These are phyloP conservation scores for Cydia strobilella DNA, from an alignment of 1,140 invertebrate species.

Conservation along the genomic window DNA sequence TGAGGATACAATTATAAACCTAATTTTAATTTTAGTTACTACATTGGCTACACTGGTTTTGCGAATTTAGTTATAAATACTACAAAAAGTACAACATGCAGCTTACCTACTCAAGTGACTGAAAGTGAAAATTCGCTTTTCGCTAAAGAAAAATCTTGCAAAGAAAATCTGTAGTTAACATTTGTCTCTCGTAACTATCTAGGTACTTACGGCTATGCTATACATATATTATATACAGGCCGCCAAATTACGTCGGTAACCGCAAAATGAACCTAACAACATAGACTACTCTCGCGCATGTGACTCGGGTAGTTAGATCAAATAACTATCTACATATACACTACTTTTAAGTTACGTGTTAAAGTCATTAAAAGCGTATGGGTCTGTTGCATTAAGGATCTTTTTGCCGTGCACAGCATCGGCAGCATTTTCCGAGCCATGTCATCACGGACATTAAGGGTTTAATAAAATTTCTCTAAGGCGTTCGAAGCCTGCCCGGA, in stretches of 20 bases:
- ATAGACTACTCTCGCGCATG: no score
- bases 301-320: no score
- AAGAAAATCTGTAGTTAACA: background rate
- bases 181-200: background rate
- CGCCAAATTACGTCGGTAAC: background rate
- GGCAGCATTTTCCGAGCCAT: background rate
- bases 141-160: no score
- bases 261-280: background rate
- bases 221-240: no score
- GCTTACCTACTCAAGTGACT: background rate
- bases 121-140: background rate
- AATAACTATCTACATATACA: no score
- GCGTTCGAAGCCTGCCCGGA: background rate
- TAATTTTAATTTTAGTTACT: no score
- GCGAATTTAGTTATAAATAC: no score
- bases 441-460: conserved; percentile 20
- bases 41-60: no score
- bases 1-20: no score
- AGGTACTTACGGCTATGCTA: background rate
- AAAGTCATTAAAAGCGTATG: background rate
- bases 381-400: background rate
- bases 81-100: no score
- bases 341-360: background rate
- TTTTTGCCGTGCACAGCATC: background rate
- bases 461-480: conserved; percentile 32